Base-by-base conservation (phyloP, 1,140 invertebrate species). In the Drosophila melanica region DNA sequence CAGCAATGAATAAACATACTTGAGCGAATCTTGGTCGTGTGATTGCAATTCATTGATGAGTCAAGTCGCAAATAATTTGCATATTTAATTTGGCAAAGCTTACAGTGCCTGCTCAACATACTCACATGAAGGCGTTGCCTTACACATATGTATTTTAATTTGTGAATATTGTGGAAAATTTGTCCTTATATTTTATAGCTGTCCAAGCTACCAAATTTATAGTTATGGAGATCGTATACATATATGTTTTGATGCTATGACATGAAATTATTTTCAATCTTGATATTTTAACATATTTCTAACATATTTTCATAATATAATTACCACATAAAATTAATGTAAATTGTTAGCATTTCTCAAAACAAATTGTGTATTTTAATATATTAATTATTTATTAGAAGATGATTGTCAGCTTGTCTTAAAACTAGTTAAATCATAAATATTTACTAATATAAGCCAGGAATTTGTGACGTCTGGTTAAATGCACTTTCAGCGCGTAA, bases 1-100 rank as follows among this genome's bases (percentile, higher is more conserved):
- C 76, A 69, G 72, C 69, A 62, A 64, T 57, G 72, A 33, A 77
- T 53, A 68, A 73, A 44, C 73, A 57, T 45, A 77, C 69, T 51
- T 50, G 23, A 10, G 10, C 8, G 16, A 45, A 42, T 53, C 27
- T 27, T 37, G 44, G 7, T n/a, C 9, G 18, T 37, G 11, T 6
- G 16, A 33, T 45, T 44, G 47, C 37, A 33, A 54, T 41, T 18
- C 33, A 18, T 14, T n/a, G 23, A 51, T 51, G 27, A 68, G 16
- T 53, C 18, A 23, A 53, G 18, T 54, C 27, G 18, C 27, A 42
- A 33, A 42, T 37, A 35, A 51, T 33, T 33, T 60, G 27, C 41
- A 45, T 45, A 47, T 35, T 16, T 45, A 12, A 58, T 58, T 45
- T 33, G 9, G n/a, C 23, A 7, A 44, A 2, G 12, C n/a, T 35